Conservation (phyloP, 2,113 vertebrate genomes). For the Anolis carolinensis region DNA sequence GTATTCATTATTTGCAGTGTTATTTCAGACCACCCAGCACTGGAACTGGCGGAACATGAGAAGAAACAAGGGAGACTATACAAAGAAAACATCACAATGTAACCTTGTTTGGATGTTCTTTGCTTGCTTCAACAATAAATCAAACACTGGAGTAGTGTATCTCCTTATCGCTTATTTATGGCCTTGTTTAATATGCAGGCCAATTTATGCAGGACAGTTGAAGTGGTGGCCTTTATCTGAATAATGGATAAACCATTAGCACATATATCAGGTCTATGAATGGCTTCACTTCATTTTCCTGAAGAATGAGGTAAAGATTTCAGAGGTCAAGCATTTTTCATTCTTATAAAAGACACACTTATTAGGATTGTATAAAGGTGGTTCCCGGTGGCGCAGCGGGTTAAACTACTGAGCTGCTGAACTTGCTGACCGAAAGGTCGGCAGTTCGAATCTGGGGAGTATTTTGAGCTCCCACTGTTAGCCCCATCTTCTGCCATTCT, state of each 20-base stretch:
- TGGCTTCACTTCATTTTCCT: background rate
- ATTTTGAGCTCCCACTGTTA: no score
- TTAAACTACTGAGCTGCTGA: no score
- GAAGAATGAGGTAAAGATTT: background rate
- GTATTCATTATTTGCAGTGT: background rate
- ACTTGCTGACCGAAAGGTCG: no score
- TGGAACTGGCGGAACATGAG: constrained; percentile 2
- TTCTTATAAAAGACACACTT: background rate
- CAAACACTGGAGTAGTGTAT: constrained; percentile 44
- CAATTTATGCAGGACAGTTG: background rate
- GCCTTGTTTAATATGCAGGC: constrained; percentile 16
- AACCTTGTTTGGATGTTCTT: constrained; percentile 58
- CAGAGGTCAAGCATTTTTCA: accelerated
- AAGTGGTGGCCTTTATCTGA: background rate
- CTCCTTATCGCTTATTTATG: constrained; percentile 60
- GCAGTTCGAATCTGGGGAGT: no score
- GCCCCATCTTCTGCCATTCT: no score
- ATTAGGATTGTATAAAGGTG: no score
- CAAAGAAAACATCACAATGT: constrained; percentile 13
- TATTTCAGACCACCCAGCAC: background rate
- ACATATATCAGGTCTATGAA: background rate
- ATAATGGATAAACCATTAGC: background rate
- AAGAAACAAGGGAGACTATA: background rate
- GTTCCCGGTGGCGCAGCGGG: no score
- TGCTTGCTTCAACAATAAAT: constrained; percentile 54